phyloP scores from a whole-genome alignment of 2,888 invertebrate species.

The Masnerella sp. region DNA sequence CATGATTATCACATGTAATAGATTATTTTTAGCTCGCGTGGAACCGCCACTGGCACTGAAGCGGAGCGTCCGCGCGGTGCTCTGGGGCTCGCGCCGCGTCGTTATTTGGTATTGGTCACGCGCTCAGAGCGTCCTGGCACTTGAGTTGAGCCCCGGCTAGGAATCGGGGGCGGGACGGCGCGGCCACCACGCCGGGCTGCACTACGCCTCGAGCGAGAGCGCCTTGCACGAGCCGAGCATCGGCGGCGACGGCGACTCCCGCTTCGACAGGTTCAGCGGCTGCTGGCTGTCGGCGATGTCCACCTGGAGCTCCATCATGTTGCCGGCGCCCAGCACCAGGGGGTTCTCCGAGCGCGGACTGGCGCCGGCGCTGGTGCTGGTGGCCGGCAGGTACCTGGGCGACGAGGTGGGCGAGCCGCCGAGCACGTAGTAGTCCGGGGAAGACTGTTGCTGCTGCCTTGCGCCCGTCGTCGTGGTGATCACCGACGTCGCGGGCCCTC shows the following conservation, averaged over 20 bases:
- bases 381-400: constrained; percentile 77
- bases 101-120: constrained; percentile 78
- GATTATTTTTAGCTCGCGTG: constrained; percentile 76
- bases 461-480: constrained; percentile 81
- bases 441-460: constrained; percentile 76
- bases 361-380: constrained; percentile 72
- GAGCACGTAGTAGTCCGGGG: constrained; percentile 77
- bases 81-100: constrained; percentile 34
- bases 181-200: constrained; percentile 40
- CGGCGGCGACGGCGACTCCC: constrained; percentile 87
- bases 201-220: constrained; percentile 78
- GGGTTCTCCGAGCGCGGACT: constrained; percentile 70
- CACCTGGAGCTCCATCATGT: constrained; percentile 88
- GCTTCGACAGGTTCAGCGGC: constrained; percentile 93
- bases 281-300: constrained; percentile 89
- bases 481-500: constrained; percentile 80
- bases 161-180: constrained; percentile 29
- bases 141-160: constrained; percentile 63
- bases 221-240: constrained; percentile 77
- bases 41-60: constrained; percentile 52
- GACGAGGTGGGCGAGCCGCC: constrained; percentile 72
- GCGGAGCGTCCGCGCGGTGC: constrained; percentile 29
- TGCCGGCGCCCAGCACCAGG: constrained; percentile 73
- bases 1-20: constrained; percentile 83
- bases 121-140: constrained; percentile 77